Evolutionary conservation across 37 sponge, comb jelly and placozoan species (phyloP).

Genomic region (Amphimedon queenslandica): DNA sequence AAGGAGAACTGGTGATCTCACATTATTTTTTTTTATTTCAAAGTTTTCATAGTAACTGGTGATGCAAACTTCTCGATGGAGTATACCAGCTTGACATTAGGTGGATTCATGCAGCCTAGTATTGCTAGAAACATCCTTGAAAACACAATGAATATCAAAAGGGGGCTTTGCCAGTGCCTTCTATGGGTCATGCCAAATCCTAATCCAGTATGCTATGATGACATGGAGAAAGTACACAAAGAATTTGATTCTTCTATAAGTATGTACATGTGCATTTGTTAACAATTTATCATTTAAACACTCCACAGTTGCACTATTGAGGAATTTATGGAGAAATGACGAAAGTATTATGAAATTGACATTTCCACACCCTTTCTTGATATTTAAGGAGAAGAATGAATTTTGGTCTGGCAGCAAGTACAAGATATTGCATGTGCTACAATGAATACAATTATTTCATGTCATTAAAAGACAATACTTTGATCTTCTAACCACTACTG

Average conservation of each 20-base stretch:
- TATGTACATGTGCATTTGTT: background rate
- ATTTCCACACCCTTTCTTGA: background rate
- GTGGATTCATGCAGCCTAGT: conserved; percentile 31
- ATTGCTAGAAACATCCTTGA: conserved; percentile 12
- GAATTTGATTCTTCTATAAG: conserved; percentile 7
- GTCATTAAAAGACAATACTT: background rate
- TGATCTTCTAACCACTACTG: too few species aligned
- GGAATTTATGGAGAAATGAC: background rate
- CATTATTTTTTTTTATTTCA: background rate
- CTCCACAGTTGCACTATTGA: conserved; percentile 3
- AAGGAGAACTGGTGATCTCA: conserved; percentile 9
- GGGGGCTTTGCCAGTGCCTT: conserved; percentile 31
- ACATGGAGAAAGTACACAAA: conserved; percentile 10
- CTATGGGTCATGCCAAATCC: conserved; percentile 48
- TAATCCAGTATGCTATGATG: background rate
- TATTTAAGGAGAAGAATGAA: conserved; percentile 14
- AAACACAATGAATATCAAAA: conserved; percentile 15
- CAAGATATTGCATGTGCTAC: background rate
- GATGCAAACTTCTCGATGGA: conserved; percentile 30
- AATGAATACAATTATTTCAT: background rate
- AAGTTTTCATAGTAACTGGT: conserved; percentile 16
- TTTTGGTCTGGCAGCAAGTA: background rate
- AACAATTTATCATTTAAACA: background rate
- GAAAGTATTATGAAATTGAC: conserved; percentile 3
- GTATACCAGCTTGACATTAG: conserved; percentile 18